A percentile compares a stretch with the other conserved stretches of the same genome.
These are phyloP conservation scores for Tangara arthus DNA, from an alignment of 2,797 vertebrate genomes.

Conservation along the genomic window DNA sequence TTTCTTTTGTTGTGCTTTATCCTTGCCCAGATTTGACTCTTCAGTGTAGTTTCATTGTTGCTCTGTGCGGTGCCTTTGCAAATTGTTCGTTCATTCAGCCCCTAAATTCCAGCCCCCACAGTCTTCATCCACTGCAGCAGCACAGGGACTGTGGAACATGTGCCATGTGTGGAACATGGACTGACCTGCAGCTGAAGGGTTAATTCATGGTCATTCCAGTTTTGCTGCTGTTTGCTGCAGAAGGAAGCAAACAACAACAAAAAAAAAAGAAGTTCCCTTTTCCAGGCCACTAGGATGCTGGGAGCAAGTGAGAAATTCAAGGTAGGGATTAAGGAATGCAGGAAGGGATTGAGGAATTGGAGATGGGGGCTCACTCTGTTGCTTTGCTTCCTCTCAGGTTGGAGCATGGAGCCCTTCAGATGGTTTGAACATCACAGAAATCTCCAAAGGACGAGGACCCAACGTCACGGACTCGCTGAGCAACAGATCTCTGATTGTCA, in stretches of 20 bases:
- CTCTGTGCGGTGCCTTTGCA: accelerated
- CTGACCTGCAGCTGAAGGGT: background rate
- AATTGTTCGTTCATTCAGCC: background rate
- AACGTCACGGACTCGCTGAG: constrained; percentile 97
- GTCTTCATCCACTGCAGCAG: background rate
- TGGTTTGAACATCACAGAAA: constrained; percentile 95
- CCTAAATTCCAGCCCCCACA: background rate
- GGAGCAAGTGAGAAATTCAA: background rate
- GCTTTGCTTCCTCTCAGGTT: constrained; percentile 75
- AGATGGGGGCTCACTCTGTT: accelerated
- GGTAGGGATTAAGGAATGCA: background rate
- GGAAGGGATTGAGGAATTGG: accelerated
- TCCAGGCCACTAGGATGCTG: background rate
- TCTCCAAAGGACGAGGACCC: constrained; percentile 89
- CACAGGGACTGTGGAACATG: background rate
- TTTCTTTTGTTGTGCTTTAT: background rate
- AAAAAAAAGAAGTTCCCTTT: background rate
- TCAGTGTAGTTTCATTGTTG: accelerated
- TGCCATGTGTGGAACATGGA: background rate
- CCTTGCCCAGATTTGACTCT: background rate
- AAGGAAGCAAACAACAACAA: too few relatives aligned
- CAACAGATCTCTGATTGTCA: constrained; percentile 94
- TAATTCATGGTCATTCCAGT: background rate
- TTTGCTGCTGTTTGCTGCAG: background rate
- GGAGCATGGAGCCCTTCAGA: constrained; percentile 92